Evolutionary conservation across 2,888 invertebrate genomes (phyloP), one percentile per base, ranked within the genome.

Genomic region (Cantharis nigra): DNA sequence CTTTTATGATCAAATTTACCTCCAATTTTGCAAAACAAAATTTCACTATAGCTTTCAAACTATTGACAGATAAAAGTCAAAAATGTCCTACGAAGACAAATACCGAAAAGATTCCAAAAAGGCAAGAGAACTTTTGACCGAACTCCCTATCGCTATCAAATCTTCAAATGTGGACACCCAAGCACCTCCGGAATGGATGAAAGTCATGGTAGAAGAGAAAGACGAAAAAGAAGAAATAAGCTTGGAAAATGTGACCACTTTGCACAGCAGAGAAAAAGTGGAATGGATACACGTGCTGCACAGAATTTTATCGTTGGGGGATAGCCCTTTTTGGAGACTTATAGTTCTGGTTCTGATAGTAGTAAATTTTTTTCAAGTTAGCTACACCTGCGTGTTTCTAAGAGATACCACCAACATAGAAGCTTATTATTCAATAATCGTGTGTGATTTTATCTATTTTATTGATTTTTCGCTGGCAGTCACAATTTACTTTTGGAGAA

Each of bases 401-500:
- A 20, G 72, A 72, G 69, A 76, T 30, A 13, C 63, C 18, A 14
- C 63, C 18, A 30, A 72, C 18, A 11, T 9, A 14, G 28, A n/a
- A 16, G 28, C 69, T 2, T 72, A 72, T 69, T 76, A 72, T 28
- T 69, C 72, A 3, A 77, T 77, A 26, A 5, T 77, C 3, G 23
- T 23, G 3, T 76, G 76, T 26, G 76, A 79, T 62, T 13, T 49
- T 0, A 30, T 77, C 5, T 79, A 74, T 62, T 2, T 20, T 9
- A 14, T 73, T 26, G 79, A 79, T 70, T 74, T 20, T 26, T 28
- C 62, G n/a, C 11, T 77, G 2, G 73, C 79, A 10, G 65, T 76
- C 9, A 71, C 64, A 3, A 63, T 72, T 10, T 70, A 76, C 33
- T 74, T 76, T 70, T 76, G 78, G 70, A 72, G 65, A 70, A 67